These are phyloP conservation scores for Chaitophorus viminalis DNA, from an alignment of 2,888 invertebrate species.

Conservation along the genomic window DNA sequence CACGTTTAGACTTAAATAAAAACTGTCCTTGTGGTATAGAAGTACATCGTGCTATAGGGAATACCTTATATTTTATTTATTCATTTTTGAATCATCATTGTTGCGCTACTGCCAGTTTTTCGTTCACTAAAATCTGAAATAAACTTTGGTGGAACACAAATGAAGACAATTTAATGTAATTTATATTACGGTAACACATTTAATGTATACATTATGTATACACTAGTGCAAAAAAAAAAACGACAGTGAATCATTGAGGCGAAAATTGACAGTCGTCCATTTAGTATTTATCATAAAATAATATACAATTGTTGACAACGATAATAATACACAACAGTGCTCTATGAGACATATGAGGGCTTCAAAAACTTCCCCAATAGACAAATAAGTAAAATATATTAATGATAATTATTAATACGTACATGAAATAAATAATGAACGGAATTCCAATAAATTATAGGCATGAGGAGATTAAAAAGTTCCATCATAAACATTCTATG, in stretches of 20 bases:
- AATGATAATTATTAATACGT: background rate
- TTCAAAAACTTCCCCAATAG: background rate
- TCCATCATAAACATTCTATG: background rate
- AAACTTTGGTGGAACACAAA: too few species aligned
- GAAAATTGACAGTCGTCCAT: background rate
- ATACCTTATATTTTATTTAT: constrained; percentile 1
- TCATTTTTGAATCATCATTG: background rate
- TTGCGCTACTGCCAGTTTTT: background rate
- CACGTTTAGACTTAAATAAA: background rate
- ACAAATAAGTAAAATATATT: background rate
- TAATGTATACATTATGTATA: too few species aligned
- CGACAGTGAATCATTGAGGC: background rate
- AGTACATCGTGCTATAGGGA: background rate
- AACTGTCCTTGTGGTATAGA: background rate
- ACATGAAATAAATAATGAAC: background rate
- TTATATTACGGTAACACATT: too few species aligned
- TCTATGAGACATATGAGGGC: background rate
- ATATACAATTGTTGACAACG: background rate
- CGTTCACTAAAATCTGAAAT: background rate
- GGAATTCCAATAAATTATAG: too few species aligned
- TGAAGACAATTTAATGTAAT: background rate
- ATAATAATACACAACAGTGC: background rate
- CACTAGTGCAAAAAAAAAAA: background rate
- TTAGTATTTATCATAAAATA: background rate
- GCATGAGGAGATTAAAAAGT: background rate